A percentile compares a stretch with the other conserved stretches of the same genome.
phyloP scores from a whole-genome alignment of 2,888 invertebrate genomes.

The Meloe dianella region DNA sequence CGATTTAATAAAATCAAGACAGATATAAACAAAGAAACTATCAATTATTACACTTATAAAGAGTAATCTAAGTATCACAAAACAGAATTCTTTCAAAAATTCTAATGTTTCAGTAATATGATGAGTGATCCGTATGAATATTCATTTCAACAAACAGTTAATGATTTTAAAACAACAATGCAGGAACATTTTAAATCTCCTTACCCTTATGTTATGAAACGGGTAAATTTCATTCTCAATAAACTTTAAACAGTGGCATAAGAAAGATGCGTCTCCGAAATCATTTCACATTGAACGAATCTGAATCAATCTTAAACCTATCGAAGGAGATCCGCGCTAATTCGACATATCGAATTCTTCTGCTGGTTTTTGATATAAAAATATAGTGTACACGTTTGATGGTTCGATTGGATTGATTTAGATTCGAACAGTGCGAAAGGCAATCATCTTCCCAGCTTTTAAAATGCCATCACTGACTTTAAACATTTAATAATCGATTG shows the following conservation, averaged over 20 bases:
- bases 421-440: no score
- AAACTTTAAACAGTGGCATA: no score
- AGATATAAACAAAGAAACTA: constrained; percentile 35
- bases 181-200: constrained; percentile 64
- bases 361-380: no score
- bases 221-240: constrained; percentile 53
- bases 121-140: background rate
- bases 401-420: no score
- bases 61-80: background rate
- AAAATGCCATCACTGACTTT: background rate
- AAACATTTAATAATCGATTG: background rate
- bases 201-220: constrained; percentile 59
- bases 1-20: constrained; percentile 43
- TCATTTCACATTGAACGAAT: no score
- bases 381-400: no score
- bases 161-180: constrained; percentile 62
- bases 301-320: no score
- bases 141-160: constrained; percentile 23
- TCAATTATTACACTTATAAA: constrained; percentile 37
- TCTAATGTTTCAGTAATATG: background rate
- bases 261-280: no score
- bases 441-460: no score
- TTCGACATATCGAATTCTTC: no score
- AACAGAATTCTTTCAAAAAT: background rate
- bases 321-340: no score